Base-by-base conservation (phyloP, 1,140 invertebrate genomes). In the Tribolium castaneum region DNA sequence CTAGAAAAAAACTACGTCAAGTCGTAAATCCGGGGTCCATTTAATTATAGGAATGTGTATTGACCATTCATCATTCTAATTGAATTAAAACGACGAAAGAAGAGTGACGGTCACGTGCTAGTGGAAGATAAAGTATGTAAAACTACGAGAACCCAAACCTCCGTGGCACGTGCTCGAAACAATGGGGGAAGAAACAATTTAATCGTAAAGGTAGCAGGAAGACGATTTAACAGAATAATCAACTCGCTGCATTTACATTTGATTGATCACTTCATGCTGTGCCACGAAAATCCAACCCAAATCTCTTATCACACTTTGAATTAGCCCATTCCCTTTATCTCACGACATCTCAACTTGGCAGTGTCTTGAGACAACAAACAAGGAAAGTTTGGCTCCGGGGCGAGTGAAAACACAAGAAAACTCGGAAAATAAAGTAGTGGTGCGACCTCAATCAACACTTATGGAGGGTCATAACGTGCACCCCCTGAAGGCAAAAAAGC, bases 101-200 rank as follows among this genome's bases (percentile, higher is more conserved):
- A 54, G 13, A 16, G 12, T 16, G 52, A 16, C n/a, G 52, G 52
- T 13, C 52, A 54, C 52, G 52, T 54, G 52, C 12, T 54, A 19
- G 1, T 30, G 10, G 56, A n/a, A 25, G 56, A 19, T 56, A 19
- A 56, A 56, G 14, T 62, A 62, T 25, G 56, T 19, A 19, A 19
- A n/a, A 30, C 0, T 25, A 62, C 22, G 9, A 9, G 16, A 30
- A 62, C 9, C 30, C 34, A 62, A 62, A 62, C 56, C 25, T 10
- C 22, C 14, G 3, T 6, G 56, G 19, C 56, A 62, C 56, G 56
- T 62, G 56, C 56, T 22, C 10, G 10, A 62, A 62, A 62, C 19
- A 62, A 62, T 62, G 22, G 56, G 56, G 56, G 56, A 62, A 62
- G 56, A 62, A 62, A 62, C 56, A 62, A 62, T 62, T 62, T 62